Conservation (phyloP, 2,888 invertebrate species). For the Pseudolycoriella hygida region DNA sequence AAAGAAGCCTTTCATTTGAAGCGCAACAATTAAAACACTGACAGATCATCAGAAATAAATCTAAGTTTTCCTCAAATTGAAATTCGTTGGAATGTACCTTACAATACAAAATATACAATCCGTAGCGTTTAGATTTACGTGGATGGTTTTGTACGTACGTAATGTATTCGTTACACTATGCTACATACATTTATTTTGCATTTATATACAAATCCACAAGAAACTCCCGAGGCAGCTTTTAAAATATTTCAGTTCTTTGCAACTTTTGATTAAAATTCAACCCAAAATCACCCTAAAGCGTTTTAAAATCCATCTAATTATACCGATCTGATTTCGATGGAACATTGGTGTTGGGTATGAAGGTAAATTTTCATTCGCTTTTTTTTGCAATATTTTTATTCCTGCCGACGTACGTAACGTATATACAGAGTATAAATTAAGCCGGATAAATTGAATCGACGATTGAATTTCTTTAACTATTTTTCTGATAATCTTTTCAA, state of each 20-base stretch:
- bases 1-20: too few relatives aligned
- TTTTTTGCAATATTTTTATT: too few relatives aligned
- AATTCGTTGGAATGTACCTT: too few relatives aligned
- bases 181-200: neutral
- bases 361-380: neutral
- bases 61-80: too few relatives aligned
- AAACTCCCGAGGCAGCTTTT: neutral
- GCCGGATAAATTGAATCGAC: neutral
- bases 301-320: constrained; percentile 7
- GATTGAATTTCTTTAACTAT: constrained; percentile 2
- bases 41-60: neutral
- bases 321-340: constrained; percentile 6
- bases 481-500: constrained; percentile 6
- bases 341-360: constrained; percentile 1
- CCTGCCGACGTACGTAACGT: too few relatives aligned
- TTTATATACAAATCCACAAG: neutral
- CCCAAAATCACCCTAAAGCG: constrained; percentile 5
- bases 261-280: constrained; percentile 4
- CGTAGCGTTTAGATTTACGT: too few relatives aligned
- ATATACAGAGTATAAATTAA: neutral
- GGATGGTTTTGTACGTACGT: too few relatives aligned
- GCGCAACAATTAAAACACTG: neutral
- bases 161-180: too few relatives aligned
- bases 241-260: constrained; percentile 1
- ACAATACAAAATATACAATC: too few relatives aligned